phyloP scores from a whole-genome alignment of 2,888 invertebrate genomes.

The Volucella zonaria region DNA sequence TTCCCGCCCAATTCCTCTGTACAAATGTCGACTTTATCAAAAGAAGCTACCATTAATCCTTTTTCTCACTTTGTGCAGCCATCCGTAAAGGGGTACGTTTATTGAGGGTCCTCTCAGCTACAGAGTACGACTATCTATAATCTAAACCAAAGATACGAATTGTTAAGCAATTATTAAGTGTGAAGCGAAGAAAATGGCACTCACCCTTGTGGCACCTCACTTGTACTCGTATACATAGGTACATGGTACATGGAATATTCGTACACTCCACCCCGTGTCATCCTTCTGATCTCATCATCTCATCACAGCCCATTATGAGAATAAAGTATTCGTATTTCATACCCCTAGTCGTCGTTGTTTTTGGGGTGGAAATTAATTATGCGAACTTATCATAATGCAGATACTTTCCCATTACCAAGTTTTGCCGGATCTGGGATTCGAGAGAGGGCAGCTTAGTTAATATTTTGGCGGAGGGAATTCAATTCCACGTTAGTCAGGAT shows the following conservation, averaged over 20 bases:
- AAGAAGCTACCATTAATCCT: conserved; percentile 43
- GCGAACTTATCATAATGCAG: conserved; percentile 66
- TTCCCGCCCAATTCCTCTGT: not conserved
- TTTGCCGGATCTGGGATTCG: too few relatives aligned
- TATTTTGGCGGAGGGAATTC: conserved; percentile 40
- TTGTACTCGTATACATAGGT: too few relatives aligned
- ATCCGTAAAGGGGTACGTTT: conserved; percentile 48
- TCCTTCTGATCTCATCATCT: not conserved
- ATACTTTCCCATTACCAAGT: conserved; percentile 49
- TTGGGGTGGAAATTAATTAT: conserved; percentile 66
- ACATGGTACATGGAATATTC: too few relatives aligned
- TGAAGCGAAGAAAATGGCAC: conserved; percentile 44
- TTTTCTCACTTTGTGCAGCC: conserved; percentile 55
- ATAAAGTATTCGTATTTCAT: conserved; percentile 5
- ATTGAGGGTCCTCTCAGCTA: conserved; percentile 29
- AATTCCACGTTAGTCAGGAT: conserved; percentile 28
- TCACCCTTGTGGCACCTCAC: conserved; percentile 1
- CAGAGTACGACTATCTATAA: conserved; percentile 2
- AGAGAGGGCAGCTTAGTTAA: conserved; percentile 48
- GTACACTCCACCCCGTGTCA: conserved; percentile 23
- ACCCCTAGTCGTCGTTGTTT: not conserved
- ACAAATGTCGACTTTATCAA: conserved; percentile 40
- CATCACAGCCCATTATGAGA: conserved; percentile 8
- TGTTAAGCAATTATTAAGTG: conserved; percentile 70
- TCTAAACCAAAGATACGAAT: conserved; percentile 61